Percentiles rank a stretch among this genome's conserved stretches.
These are phyloP conservation scores for Drosophila pseudotakahashii DNA, from an alignment of 2,888 invertebrate genomes.

Conservation along the genomic window DNA sequence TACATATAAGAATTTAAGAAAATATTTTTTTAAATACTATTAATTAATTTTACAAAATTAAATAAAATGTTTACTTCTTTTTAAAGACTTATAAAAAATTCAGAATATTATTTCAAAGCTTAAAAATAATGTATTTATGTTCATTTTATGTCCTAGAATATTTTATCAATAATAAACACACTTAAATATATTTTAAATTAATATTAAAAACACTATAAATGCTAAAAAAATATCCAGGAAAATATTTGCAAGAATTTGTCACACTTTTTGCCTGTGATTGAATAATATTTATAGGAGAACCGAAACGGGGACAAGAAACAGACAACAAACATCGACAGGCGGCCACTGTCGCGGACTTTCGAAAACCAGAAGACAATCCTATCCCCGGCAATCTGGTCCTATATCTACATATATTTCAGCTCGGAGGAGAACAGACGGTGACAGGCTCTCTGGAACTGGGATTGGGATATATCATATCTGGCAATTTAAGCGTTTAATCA, in stretches of 20 bases:
- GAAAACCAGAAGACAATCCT: slow-evolving; percentile 50
- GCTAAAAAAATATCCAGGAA: not conserved
- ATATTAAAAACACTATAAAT: too few relatives aligned
- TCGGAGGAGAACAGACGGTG: slow-evolving; percentile 37
- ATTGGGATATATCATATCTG: slow-evolving; percentile 67
- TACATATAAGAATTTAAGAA: not conserved
- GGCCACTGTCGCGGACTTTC: slow-evolving; percentile 38
- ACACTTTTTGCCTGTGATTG: slow-evolving; percentile 32
- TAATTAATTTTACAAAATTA: too few relatives aligned
- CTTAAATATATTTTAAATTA: too few relatives aligned
- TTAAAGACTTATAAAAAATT: too few relatives aligned
- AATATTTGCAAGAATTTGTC: not conserved
- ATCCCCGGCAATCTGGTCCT: slow-evolving; percentile 18
- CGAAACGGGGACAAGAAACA: slow-evolving; percentile 26
- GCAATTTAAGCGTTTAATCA: slow-evolving; percentile 76
- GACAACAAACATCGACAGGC: slow-evolving; percentile 51
- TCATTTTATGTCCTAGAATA: too few relatives aligned
- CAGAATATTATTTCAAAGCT: too few relatives aligned
- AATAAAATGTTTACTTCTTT: too few relatives aligned
- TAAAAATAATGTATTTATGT: too few relatives aligned
- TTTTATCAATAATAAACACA: too few relatives aligned
- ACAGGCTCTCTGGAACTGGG: slow-evolving; percentile 36
- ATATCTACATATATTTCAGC: slow-evolving; percentile 35
- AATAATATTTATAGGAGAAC: slow-evolving; percentile 53
- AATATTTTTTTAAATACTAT: not conserved